These are phyloP conservation scores for Pterostichus madidus DNA, from an alignment of 2,888 invertebrate species.

Conservation along the genomic window DNA sequence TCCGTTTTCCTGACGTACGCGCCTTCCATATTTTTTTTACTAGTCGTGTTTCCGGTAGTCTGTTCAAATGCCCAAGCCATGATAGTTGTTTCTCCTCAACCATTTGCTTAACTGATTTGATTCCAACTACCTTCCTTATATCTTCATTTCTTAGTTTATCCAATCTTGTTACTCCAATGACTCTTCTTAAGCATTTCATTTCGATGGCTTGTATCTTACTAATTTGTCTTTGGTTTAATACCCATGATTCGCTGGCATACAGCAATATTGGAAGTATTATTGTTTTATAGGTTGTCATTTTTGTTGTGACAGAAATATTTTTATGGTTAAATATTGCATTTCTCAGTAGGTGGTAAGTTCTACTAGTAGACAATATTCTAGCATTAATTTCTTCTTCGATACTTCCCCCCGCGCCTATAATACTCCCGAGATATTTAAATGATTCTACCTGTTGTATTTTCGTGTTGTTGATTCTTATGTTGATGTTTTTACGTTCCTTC, in stretches of 20 bases:
- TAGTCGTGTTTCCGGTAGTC: background rate
- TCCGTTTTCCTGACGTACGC: background rate
- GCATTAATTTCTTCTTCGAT: constrained; percentile 4
- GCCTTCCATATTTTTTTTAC: background rate
- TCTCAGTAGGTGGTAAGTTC: background rate
- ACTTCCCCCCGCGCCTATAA: background rate
- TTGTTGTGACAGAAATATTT: background rate
- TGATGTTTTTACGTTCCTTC: constrained; percentile 19
- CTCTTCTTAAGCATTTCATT: constrained; percentile 31
- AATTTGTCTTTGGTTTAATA: background rate
- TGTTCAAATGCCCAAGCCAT: background rate
- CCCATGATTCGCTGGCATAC: background rate
- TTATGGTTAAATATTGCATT: background rate
- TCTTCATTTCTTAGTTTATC: background rate
- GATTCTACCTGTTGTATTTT: constrained; percentile 9
- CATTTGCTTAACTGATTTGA: background rate
- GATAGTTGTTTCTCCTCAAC: constrained; percentile 3
- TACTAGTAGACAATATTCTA: constrained; percentile 3
- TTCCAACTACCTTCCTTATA: no score
- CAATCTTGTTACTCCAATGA: background rate
- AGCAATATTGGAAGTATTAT: background rate
- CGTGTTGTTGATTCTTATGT: constrained; percentile 11
- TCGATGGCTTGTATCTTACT: constrained; percentile 5
- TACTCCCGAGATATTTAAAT: constrained; percentile 18
- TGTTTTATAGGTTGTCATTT: constrained; percentile 19